Base-by-base conservation (phyloP, 2,797 vertebrate genomes). In the Acrossocheilus wenchowensis region DNA sequence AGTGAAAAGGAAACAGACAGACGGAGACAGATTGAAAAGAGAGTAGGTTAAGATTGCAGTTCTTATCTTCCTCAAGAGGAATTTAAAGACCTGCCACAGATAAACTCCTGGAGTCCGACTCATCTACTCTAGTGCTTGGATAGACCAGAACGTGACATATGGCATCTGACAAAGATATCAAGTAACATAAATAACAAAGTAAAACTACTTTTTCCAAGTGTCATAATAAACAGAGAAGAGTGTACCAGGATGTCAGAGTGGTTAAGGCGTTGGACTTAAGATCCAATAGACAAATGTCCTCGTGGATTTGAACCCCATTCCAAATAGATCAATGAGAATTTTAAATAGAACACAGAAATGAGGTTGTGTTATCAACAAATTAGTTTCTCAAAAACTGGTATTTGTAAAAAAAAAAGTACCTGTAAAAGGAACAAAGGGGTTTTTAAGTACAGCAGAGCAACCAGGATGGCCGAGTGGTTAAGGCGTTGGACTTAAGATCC, bases 1-100 rank as follows among this genome's bases (percentile, higher is more conserved):
- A 60, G 11, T 4, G 41, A 72, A 74, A 57, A 50, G 2, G 26
- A 78, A 19, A 52, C 41, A 45, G 82, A 45, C 14, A 72, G 81
- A 71, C 81, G 57, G 17, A 54, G 66, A 57, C 34, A 57, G 81
- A 72, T 72, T 54, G 60, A 62, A 62, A 79, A 30, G 4, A 57
- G 77, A 50, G 74, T 17, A 34, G 48, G 54, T 50, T 45, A 26
- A 64, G 60, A 68, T 50, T 39, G 45, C 41, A 69, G 64, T 21
- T 23, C 48, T 68, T 79, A 72, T 73, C 48, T 45, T 60, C 50
- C 19, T 80, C 21, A 36, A 69, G 66, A 69, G 66, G 66, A 69
- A 69, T 69, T 69, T 23, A 71, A 71, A 81, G 64, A 54, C 64
- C 2, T 69, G 45, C 64, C 45, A n/a, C 30, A 50, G 21, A 81